phyloP scores from a whole-genome alignment of 2,797 vertebrate species.

The Neostethus bicornis region DNA sequence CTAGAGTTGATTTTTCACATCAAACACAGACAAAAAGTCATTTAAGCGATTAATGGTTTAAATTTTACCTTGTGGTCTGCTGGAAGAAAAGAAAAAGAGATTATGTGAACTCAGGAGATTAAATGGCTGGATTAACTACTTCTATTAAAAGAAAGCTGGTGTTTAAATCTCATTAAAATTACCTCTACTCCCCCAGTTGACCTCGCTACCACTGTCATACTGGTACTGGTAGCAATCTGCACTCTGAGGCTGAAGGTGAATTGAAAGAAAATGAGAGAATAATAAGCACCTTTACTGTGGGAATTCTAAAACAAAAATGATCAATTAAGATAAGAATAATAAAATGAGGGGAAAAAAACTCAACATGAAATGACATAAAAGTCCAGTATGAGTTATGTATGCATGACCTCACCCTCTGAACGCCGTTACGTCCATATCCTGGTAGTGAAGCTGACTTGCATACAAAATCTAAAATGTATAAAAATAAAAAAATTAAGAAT shows the following conservation, averaged over 20 bases:
- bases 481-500: neutral
- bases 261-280: constrained; percentile 11
- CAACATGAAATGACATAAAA: neutral
- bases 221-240: constrained; percentile 91
- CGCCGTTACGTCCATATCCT: constrained; percentile 90
- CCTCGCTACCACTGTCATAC: constrained; percentile 88
- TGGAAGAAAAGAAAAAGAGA: constrained; percentile 47
- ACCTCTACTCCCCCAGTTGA: constrained; percentile 96
- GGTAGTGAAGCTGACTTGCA: constrained; percentile 92
- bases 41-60: too few species aligned
- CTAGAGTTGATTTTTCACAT: constrained; percentile 6
- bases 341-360: neutral
- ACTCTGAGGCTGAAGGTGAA: constrained; percentile 85
- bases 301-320: constrained; percentile 6
- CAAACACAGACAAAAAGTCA: neutral
- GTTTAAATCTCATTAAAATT: constrained; percentile 40
- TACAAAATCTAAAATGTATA: constrained; percentile 84
- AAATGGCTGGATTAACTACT: constrained; percentile 17
- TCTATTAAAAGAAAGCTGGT: constrained; percentile 11
- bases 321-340: constrained; percentile 11
- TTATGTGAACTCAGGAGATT: constrained; percentile 34
- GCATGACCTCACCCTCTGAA: constrained; percentile 86
- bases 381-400: neutral
- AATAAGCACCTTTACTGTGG: neutral
- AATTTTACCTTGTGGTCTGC: constrained; percentile 93